Conservation (phyloP, 2,113 vertebrate species). For the Hypanus sabinus region DNA sequence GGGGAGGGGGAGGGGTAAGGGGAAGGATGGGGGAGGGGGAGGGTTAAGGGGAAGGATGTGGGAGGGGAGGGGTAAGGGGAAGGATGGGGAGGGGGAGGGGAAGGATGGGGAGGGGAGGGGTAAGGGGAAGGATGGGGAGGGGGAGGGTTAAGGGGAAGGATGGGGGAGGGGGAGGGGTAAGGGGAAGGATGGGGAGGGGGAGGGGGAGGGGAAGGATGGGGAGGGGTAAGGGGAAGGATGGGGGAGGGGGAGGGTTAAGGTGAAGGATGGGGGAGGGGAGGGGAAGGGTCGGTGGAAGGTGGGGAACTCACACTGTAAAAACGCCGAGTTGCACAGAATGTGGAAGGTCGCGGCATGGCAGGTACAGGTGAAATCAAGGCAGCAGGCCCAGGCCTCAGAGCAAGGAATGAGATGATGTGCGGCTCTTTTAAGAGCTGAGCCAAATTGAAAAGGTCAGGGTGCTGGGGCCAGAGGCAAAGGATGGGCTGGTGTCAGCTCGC, state of each 20-base stretch:
- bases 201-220: not conserved
- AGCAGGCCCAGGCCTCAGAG: too few relatives aligned
- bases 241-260: not conserved
- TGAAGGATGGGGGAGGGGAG: not conserved
- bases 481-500: too few relatives aligned
- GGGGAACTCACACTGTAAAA: not conserved
- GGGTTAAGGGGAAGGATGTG: not conserved
- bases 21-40: slow-evolving; percentile 38
- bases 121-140: not conserved
- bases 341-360: too few relatives aligned
- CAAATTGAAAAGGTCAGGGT: too few relatives aligned
- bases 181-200: not conserved
- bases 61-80: not conserved
- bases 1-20: slow-evolving; percentile 40
- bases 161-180: not conserved
- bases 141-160: not conserved
- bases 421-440: too few relatives aligned
- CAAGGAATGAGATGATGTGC: too few relatives aligned
- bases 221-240: not conserved
- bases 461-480: too few relatives aligned
- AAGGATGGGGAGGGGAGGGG: too few relatives aligned
- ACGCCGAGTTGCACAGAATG: too few relatives aligned
- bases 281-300: not conserved
- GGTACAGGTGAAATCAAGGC: too few relatives aligned
- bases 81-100: not conserved